Conservation (phyloP, 2,888 invertebrate species). For the Zaprionus bogoriensis region DNA sequence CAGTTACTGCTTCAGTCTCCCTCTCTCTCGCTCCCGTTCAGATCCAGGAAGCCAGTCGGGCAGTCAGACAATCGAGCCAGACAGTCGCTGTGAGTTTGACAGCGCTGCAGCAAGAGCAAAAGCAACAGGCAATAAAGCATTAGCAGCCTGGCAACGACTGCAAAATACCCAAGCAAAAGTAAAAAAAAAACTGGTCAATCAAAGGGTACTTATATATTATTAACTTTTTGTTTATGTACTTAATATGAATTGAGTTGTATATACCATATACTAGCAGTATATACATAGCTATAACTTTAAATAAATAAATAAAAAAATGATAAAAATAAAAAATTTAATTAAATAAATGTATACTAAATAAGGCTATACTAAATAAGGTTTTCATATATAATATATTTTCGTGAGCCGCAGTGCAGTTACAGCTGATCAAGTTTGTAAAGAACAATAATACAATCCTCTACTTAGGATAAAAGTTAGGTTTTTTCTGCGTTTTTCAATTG, state of each 20-base stretch:
- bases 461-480: too few relatives aligned
- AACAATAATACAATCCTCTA: too few relatives aligned
- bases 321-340: too few relatives aligned
- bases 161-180: conserved; percentile 15
- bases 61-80: conserved; percentile 44
- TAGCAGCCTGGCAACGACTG: conserved; percentile 6
- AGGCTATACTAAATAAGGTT: too few relatives aligned
- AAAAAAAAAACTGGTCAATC: background rate
- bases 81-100: conserved; percentile 48
- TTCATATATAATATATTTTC: background rate
- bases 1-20: background rate
- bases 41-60: conserved; percentile 57
- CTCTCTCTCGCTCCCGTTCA: conserved; percentile 13
- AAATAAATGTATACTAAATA: too few relatives aligned
- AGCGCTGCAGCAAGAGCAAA: conserved; percentile 41
- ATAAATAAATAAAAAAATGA: background rate
- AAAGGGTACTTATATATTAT: too few relatives aligned
- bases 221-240: background rate
- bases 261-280: background rate
- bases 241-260: background rate
- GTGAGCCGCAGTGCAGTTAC: too few relatives aligned
- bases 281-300: background rate
- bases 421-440: too few relatives aligned
- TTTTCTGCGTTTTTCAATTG: too few relatives aligned
- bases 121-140: background rate